phyloP scores from a whole-genome alignment of 1,140 invertebrate species.

The Lutraria rhynchaena region DNA sequence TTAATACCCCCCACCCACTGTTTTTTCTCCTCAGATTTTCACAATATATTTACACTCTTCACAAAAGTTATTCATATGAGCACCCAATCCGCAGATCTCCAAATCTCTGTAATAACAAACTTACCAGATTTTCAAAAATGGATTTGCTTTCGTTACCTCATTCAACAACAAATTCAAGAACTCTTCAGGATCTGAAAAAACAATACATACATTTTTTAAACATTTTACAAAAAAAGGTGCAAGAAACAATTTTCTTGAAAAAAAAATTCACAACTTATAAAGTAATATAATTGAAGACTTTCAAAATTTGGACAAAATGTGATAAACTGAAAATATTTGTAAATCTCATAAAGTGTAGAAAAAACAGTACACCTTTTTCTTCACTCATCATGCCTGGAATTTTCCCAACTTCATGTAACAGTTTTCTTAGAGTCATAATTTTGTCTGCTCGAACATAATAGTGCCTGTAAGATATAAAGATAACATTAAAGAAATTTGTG shows the following conservation, averaged over 20 bases:
- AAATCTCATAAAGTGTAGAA: background rate
- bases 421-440: slow-evolving; percentile 95
- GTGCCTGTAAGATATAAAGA: slow-evolving; percentile 85
- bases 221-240: too few species aligned
- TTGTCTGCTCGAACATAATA: slow-evolving; percentile 95
- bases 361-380: slow-evolving; percentile 88
- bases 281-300: background rate
- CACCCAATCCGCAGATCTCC: background rate
- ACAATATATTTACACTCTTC: too few species aligned
- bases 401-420: slow-evolving; percentile 93
- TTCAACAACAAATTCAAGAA: slow-evolving; percentile 96
- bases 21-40: too few species aligned
- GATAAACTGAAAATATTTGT: background rate
- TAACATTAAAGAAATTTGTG: too few species aligned
- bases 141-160: slow-evolving; percentile 92
- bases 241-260: too few species aligned
- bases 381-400: slow-evolving; percentile 94
- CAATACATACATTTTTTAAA: too few species aligned
- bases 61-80: too few species aligned
- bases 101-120: slow-evolving; percentile 7
- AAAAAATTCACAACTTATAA: background rate
- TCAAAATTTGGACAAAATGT: background rate
- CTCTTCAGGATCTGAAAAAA: slow-evolving; percentile 93
- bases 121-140: slow-evolving; percentile 81
- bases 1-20: too few species aligned